Conservation (phyloP, 2,797 vertebrate genomes). For the Pangasius macronema region DNA sequence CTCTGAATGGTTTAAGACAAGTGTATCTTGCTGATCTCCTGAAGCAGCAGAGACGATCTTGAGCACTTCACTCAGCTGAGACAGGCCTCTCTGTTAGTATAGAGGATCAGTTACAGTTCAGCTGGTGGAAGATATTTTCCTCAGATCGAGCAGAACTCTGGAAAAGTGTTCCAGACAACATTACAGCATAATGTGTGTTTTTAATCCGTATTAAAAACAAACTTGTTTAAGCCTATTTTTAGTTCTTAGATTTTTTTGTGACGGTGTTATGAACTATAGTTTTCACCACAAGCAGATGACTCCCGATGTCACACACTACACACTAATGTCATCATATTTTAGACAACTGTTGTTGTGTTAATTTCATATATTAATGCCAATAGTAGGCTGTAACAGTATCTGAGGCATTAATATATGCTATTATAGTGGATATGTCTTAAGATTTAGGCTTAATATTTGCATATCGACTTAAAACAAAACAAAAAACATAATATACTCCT, state of each 20-base stretch:
- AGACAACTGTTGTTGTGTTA: background rate
- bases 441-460: background rate
- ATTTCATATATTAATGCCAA: background rate
- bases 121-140: background rate
- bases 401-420: background rate
- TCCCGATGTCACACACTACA: background rate
- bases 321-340: background rate
- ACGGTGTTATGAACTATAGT: background rate
- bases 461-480: background rate
- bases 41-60: background rate
- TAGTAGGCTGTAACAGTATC: background rate
- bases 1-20: background rate
- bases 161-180: background rate
- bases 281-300: background rate
- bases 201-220: background rate
- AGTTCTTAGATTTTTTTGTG: background rate
- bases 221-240: background rate
- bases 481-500: background rate
- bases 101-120: background rate
- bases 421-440: too few relatives aligned
- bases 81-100: background rate
- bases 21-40: background rate
- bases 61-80: background rate
- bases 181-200: background rate
- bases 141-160: background rate